Base-by-base conservation (phyloP, 2,797 vertebrate genomes). In the Lithobates sylvaticus region DNA sequence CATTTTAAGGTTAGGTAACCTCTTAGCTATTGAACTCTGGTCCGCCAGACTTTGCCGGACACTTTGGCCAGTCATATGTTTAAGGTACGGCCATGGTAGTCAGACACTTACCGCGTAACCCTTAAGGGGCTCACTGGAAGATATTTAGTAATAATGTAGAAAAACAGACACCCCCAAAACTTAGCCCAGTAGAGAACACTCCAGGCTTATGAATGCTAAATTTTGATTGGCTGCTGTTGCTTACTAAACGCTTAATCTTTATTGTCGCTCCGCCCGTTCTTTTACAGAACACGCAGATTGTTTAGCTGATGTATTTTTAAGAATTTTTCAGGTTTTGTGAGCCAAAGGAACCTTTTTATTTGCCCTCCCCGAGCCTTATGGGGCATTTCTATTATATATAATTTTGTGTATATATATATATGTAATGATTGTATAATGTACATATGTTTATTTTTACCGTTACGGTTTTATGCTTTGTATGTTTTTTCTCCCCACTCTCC, bases 351-450 rank as follows among this genome's bases (percentile, higher is more conserved):
- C 18, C 21, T 64, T 50, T 50, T 64, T 65, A 10, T 65, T 65
- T 65, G 61, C 61, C 61, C 61, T 12, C 21, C 50, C 50, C 50
- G 16, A 54, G 18, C 50, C 50, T 18, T 54, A 12, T n/a, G 8
- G 58, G 58, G 58, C 58, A 64, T 64, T 64, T 64, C 1, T 64
- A 50, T 50, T 50, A 50, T 50, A 12, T 80, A 69, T 70, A 3
- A 32, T 34, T 79, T 80, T 70, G 1, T 79, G 78, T 81, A 81
- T 71, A 80, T 80, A 70, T 44, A 54, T 54, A 32, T 32, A 32
- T 32, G 47, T 50, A 54, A 72, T 39, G 29, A 71, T 18, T 80
- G 47, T 50, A 80, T 80, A 81, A n/a, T 81, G 78, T 81, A 81
- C 78, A 80, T 68, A 80, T 50, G 15, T 54, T 70, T 32, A 26